Base-by-base conservation (phyloP, 1,140 invertebrate species). In the Zaprionus ghesquierei region DNA sequence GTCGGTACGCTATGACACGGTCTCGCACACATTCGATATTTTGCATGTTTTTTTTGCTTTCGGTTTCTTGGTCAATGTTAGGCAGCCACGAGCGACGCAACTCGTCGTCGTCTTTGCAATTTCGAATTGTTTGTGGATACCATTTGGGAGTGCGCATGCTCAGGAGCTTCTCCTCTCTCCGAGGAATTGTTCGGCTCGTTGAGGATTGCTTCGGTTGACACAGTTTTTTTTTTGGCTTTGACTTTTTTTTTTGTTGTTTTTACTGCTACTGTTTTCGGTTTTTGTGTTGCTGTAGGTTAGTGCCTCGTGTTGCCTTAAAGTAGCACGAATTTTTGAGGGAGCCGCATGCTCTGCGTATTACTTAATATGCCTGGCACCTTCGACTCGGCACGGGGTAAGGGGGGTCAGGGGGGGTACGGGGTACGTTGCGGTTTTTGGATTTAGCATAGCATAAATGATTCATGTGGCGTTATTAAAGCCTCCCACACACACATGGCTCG, bases 401-500 rank as follows among this genome's bases (percentile, higher is more conserved):
- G n/a, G n/a, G n/a, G n/a, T n/a, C n/a, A n/a, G n/a, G n/a, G n/a
- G n/a, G n/a, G n/a, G n/a, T n/a, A n/a, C n/a, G n/a, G n/a, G n/a
- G n/a, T 64, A 51, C 33, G 44, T 13, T 55, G 49, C 12, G 29
- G 41, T 20, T 58, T 61, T 74, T 63, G 75, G 75, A 76, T 70
- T 79, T 81, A 74, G 82, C 82, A 81, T 79, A 65, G 79, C 79
- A 86, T 89, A 89, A 82, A 87, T 87, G 84, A 87, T 87, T 84
- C 86, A 87, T 87, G 75, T 79, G 51, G 54, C 69, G 74, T 85
- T 80, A 81, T 85, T 77, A 74, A 77, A 74, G 75, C 75, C 74
- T 5, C 35, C 4, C 12, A 3, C 3, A 31, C 10, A 33, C 31
- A 33, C 29, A 31, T n/a, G n/a, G n/a, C 29, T 10, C 31, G 4